Percentiles rank a stretch among this genome's conserved stretches.
These are phyloP conservation scores for Siniperca undulata DNA, from an alignment of 2,797 vertebrate species.

Conservation along the genomic window DNA sequence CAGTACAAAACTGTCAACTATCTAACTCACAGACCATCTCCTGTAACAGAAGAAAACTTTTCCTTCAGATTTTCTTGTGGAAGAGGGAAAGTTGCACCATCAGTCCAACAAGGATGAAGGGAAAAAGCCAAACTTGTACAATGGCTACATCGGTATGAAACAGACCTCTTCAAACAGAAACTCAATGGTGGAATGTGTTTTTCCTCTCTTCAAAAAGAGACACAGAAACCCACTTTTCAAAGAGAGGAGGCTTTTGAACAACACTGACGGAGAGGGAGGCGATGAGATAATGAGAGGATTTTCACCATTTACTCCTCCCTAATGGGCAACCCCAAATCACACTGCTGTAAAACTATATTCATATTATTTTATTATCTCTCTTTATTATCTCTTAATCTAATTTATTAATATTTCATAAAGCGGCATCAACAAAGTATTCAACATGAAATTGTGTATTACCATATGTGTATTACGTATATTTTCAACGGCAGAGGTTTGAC, in stretches of 20 bases:
- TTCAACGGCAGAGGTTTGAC: neutral
- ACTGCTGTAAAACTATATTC: slow-evolving; percentile 8
- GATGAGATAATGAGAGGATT: slow-evolving; percentile 48
- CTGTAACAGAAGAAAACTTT: slow-evolving; percentile 4
- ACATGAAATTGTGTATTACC: neutral
- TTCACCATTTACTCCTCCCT: slow-evolving; percentile 49
- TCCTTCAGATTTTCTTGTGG: neutral
- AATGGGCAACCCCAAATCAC: slow-evolving; percentile 30
- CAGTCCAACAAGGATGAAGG: slow-evolving; percentile 22
- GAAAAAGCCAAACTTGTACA: slow-evolving; percentile 24
- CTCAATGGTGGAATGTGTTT: slow-evolving; percentile 30
- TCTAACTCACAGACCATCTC: slow-evolving; percentile 5
- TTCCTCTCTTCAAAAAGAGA: slow-evolving; percentile 46
- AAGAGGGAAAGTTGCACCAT: slow-evolving; percentile 18
- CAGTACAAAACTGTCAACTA: neutral
- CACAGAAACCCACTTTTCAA: slow-evolving; percentile 49
- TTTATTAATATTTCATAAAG: slow-evolving; percentile 34
- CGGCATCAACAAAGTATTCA: neutral
- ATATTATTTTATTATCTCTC: neutral
- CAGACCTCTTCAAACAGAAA: slow-evolving; percentile 34
- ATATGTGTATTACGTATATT: neutral
- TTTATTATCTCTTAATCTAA: slow-evolving; percentile 17
- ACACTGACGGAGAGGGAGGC: slow-evolving; percentile 25
- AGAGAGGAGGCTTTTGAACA: slow-evolving; percentile 48
- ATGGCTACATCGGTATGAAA: slow-evolving; percentile 28